Evolutionary conservation across 2,888 invertebrate genomes (phyloP).

Genomic region (Bellardia pandia): DNA sequence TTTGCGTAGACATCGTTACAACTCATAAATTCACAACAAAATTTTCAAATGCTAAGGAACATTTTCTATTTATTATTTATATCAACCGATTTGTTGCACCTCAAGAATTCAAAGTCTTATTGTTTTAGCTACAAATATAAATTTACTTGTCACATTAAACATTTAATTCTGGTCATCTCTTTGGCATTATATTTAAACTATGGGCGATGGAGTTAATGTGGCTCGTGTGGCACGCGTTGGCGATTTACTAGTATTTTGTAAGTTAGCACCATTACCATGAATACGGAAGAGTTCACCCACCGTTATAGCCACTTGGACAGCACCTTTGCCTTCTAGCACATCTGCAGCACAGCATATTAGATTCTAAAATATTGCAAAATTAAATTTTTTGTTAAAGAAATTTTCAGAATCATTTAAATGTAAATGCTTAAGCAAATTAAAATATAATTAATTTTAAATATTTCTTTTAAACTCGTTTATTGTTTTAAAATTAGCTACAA

Average conservation of each 20-base stretch:
- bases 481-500: not conserved
- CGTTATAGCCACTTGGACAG: constrained; percentile 94
- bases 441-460: not conserved
- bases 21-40: constrained; percentile 54
- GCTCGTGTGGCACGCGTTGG: constrained; percentile 81
- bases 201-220: constrained; percentile 81
- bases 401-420: not conserved
- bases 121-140: not conserved
- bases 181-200: constrained; percentile 76
- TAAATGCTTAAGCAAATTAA: not conserved
- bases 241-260: constrained; percentile 78
- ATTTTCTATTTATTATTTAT: constrained; percentile 29
- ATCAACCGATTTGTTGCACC: constrained; percentile 33
- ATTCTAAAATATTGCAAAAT: constrained; percentile 87
- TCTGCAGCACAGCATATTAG: constrained; percentile 95
- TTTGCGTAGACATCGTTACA: not conserved
- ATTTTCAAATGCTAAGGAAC: constrained; percentile 64
- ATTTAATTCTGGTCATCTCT: constrained; percentile 16
- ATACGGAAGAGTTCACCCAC: constrained; percentile 92
- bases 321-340: constrained; percentile 95
- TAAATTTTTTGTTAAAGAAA: constrained; percentile 2
- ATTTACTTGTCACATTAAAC: not conserved
- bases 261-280: constrained; percentile 85
- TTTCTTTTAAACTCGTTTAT: not conserved
- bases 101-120: not conserved